A percentile compares a stretch with the other conserved stretches of the same genome.
Conservation (phyloP, 2,888 invertebrate genomes). For the Drosophila nigritarsus region DNA sequence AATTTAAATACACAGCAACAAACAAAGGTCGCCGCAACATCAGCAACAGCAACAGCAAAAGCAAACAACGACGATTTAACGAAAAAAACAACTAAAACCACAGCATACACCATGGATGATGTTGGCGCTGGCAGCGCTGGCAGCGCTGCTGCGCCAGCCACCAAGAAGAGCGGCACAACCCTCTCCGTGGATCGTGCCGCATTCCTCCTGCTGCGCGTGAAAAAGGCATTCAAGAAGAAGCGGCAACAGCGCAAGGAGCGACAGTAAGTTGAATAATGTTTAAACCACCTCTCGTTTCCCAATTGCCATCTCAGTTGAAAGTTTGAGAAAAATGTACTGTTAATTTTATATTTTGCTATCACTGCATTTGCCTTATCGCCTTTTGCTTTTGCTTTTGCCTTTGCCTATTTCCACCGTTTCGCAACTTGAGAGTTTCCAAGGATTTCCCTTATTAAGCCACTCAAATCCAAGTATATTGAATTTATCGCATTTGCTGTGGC, state of each 20-base stretch:
- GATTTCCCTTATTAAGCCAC: constrained; percentile 51
- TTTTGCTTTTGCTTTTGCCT: constrained; percentile 9
- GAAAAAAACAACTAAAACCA: constrained; percentile 32
- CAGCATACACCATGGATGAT: constrained; percentile 60
- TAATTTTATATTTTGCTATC: constrained; percentile 21
- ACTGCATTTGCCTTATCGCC: constrained; percentile 23
- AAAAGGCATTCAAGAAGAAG: constrained; percentile 95
- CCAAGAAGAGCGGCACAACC: constrained; percentile 84
- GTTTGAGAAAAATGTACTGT: constrained; percentile 18
- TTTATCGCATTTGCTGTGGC: constrained; percentile 49
- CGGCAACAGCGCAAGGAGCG: constrained; percentile 94
- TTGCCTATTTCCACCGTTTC: constrained; percentile 7
- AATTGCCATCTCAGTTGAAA: constrained; percentile 2
- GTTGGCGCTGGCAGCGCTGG: constrained; percentile 47
- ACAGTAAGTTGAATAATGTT: constrained; percentile 88
- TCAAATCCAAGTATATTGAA: constrained; percentile 54
- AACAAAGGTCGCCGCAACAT: constrained; percentile 27
- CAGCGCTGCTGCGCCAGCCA: constrained; percentile 49
- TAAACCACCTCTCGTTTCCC: background rate
- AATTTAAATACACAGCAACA: constrained; percentile 37
- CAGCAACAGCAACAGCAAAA: constrained; percentile 11
- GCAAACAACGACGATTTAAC: constrained; percentile 2
- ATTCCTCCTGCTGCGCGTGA: constrained; percentile 93
- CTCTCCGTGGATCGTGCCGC: constrained; percentile 95
- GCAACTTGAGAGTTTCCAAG: constrained; percentile 41